Conservation (phyloP, 2,113 vertebrate species). For the Engraulis encrasicolus region DNA sequence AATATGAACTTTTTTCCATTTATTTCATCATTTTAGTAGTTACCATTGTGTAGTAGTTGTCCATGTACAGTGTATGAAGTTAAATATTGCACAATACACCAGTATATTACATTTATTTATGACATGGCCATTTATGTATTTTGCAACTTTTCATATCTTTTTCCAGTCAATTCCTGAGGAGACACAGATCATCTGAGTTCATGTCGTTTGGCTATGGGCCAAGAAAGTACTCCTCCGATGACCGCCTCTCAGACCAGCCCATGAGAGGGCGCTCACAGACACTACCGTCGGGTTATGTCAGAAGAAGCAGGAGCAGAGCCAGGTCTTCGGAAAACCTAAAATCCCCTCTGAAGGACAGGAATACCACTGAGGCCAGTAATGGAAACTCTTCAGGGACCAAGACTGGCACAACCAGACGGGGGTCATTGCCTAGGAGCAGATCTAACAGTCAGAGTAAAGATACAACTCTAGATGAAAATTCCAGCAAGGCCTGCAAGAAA, state of each 20-base stretch:
- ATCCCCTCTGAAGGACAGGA: conserved; percentile 35
- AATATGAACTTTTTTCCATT: not conserved
- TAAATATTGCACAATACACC: not conserved
- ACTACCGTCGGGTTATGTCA: conserved; percentile 56
- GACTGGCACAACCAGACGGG: conserved; percentile 61
- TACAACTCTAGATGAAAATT: conserved; percentile 25
- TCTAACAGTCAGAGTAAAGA: conserved; percentile 46
- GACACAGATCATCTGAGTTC: conserved; percentile 69
- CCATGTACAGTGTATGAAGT: too few relatives aligned
- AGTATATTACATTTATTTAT: not conserved
- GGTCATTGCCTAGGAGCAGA: conserved; percentile 43
- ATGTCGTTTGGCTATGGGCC: conserved; percentile 66
- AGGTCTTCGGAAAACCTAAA: conserved; percentile 60
- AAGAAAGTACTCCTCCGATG: conserved; percentile 72
- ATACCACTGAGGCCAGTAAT: conserved; percentile 32
- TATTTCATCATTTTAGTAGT: not conserved
- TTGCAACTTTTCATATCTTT: conserved; percentile 15
- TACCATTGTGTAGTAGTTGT: not conserved
- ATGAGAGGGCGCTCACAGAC: conserved; percentile 65
- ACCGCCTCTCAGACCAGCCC: conserved; percentile 69
- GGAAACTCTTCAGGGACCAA: conserved; percentile 62
- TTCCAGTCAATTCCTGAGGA: conserved; percentile 78
- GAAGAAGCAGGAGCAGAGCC: conserved; percentile 31
- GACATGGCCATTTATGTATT: not conserved
- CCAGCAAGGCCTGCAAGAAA: conserved; percentile 32